A percentile compares a stretch with the other conserved stretches of the same genome.
phyloP scores from a whole-genome alignment of 2,797 vertebrate species.

The Macroramphosus scolopax region DNA sequence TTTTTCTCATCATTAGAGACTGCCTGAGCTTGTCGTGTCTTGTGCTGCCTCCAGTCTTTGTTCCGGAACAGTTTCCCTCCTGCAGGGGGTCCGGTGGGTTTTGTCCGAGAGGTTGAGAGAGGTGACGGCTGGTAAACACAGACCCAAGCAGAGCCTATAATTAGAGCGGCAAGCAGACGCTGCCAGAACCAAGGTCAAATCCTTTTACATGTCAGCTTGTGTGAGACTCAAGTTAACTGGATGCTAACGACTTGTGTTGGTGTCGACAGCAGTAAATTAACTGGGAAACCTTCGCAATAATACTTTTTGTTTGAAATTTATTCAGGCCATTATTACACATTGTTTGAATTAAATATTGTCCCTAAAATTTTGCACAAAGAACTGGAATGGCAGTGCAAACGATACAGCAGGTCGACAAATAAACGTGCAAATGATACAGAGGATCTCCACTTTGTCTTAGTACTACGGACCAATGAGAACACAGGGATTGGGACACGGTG shows the following conservation, averaged over 20 bases:
- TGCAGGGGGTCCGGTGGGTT: conserved; percentile 34
- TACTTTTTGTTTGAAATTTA: conserved; percentile 82
- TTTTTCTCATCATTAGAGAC: conserved; percentile 22
- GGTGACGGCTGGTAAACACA: conserved; percentile 58
- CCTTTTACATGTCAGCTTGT: conserved; percentile 50
- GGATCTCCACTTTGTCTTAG: conserved; percentile 49
- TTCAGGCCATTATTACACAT: conserved; percentile 78
- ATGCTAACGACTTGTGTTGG: conserved; percentile 21
- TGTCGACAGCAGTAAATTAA: conserved; percentile 38
- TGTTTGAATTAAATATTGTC: conserved; percentile 69
- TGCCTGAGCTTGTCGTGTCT: conserved; percentile 20
- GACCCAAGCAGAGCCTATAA: conserved; percentile 57
- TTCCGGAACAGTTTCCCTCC: conserved; percentile 48
- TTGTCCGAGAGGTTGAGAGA: conserved; percentile 37
- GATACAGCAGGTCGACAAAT: conserved; percentile 70
- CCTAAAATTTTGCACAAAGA: conserved; percentile 73
- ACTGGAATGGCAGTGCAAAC: conserved; percentile 82
- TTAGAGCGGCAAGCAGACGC: conserved; percentile 38
- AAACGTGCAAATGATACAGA: conserved; percentile 77
- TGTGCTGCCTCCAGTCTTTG: conserved; percentile 42
- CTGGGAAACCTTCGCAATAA: conserved; percentile 7
- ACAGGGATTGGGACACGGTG: conserved; percentile 20
- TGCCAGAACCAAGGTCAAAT: conserved; percentile 43
- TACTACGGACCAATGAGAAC: conserved; percentile 41
- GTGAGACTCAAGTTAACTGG: conserved; percentile 37